phyloP scores from a whole-genome alignment of 2,113 vertebrate genomes.

The Myrmecobius fasciatus region DNA sequence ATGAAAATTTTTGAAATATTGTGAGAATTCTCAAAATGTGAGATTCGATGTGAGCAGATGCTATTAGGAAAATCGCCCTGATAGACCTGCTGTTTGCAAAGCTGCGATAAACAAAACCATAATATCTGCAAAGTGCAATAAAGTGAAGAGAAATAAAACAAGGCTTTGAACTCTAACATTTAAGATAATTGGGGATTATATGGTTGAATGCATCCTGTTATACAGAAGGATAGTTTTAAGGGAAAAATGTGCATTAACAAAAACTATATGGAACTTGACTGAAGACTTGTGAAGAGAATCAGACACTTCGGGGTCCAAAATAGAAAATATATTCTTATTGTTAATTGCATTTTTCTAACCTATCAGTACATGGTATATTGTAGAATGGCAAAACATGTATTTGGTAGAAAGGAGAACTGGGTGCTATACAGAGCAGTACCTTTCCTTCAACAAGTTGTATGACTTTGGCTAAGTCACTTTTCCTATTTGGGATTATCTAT shows the following conservation, averaged over 20 bases:
- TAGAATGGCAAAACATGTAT: not conserved
- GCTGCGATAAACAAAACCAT: not conserved
- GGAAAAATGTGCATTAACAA: not conserved
- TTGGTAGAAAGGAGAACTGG: not conserved
- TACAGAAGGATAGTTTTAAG: not conserved
- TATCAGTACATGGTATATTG: not conserved
- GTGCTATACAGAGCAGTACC: not conserved
- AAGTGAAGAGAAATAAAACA: not conserved
- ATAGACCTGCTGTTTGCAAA: not conserved
- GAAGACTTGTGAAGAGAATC: not conserved
- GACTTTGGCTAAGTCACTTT: not conserved
- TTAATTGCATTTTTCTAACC: not conserved
- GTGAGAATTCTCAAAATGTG: not conserved
- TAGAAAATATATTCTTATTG: not conserved
- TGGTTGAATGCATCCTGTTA: not conserved
- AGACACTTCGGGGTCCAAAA: not conserved
- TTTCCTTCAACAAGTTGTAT: not conserved
- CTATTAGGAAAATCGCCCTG: not conserved
- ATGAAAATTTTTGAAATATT: not conserved
- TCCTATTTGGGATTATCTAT: not conserved
- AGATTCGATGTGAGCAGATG: not conserved
- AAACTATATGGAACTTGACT: not conserved
- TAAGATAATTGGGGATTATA: not conserved
- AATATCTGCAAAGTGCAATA: no score
- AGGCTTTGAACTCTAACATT: slow-evolving; percentile 5